Base-by-base conservation (phyloP, 2,888 invertebrate genomes). In the Andrena camellia region DNA sequence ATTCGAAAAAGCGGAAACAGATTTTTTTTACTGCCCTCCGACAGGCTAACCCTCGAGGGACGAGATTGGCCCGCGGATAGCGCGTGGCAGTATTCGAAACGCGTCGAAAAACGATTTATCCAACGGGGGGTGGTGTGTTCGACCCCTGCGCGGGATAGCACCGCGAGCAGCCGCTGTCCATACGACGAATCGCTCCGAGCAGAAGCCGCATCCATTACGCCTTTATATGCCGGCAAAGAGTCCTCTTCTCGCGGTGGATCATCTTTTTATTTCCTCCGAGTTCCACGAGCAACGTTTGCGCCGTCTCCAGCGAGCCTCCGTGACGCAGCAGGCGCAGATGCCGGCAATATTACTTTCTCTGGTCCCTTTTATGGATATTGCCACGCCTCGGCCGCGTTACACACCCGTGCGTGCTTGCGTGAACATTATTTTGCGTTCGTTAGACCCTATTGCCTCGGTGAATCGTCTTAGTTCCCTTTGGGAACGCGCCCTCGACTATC, bases 321-420 rank as follows among this genome's bases (percentile, higher is more conserved):
- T 52, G 86, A 74, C 80, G 76, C 82, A 23, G 57, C 57, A 26
- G 85, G 87, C 92, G 90, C 93, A 93, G 92, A 92, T 93, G 92
- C 90, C 87, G 88, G 89, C 91, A 90, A 93, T 93, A 93, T 93
- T 93, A 91, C 92, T 92, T 92, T 90, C 91, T 88, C 87, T 85
- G 90, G 90, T 92, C 90, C 91, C 91, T 93, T 93, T 93, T 92
- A 93, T 92, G 93, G 93, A 92, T 93, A 93, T 92, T 93, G 91
- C 93, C 90, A 86, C 88, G 88, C 89, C 86, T 86, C 78, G 80
- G 71, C 76, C 74, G 68, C 76, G 83, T 85, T 87, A 81, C 86
- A 85, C 77, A 66, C 77, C 80, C 78, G 79, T 54, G 31, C 17
- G 42, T 52, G 74, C 35, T 35, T 29, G 29, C 35, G 42, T 10